phyloP scores from a whole-genome alignment of 2,113 vertebrate species.

The Puntigrus tetrazona region DNA sequence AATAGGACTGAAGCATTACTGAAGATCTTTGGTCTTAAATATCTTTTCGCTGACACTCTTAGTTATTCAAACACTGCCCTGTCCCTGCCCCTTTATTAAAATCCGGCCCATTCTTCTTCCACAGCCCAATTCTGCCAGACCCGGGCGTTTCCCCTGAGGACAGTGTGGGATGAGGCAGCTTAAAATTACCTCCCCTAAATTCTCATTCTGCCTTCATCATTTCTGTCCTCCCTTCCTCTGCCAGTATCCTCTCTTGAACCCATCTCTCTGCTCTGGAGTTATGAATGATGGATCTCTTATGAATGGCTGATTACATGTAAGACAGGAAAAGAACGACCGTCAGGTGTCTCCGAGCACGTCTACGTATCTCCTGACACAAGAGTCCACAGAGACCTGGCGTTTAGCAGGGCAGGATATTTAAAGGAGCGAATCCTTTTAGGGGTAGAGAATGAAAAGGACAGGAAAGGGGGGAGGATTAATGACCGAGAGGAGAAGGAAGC shows the following conservation, averaged over 20 bases:
- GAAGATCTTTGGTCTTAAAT: conserved; percentile 9
- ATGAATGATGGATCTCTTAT: not conserved
- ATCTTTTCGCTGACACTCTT: conserved; percentile 32
- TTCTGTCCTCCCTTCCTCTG: not conserved
- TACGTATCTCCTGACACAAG: not conserved
- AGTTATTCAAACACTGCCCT: conserved; percentile 30
- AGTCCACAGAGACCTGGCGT: not conserved
- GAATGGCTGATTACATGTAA: conserved; percentile 28
- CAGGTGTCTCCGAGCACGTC: not conserved
- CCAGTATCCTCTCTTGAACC: conserved; percentile 9
- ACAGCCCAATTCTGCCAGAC: conserved; percentile 46
- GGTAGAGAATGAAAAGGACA: conserved; percentile 16
- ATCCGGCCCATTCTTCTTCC: conserved; percentile 19
- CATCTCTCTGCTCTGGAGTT: conserved; percentile 1
- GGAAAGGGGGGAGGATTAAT: not conserved
- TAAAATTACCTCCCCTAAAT: conserved; percentile 38
- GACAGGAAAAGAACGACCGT: not conserved
- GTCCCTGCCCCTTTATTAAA: conserved; percentile 41
- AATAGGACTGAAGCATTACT: not conserved
- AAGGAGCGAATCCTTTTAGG: conserved; percentile 21
- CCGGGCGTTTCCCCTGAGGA: conserved; percentile 41
- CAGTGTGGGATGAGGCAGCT: conserved; percentile 27
- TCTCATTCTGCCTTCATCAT: conserved; percentile 12
- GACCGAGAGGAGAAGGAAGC: conserved; percentile 3
- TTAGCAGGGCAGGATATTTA: conserved; percentile 13